A percentile compares a stretch with the other conserved stretches of the same genome.
These are phyloP conservation scores for Alfaro cultratus DNA, from an alignment of 2,797 vertebrate genomes.

Conservation along the genomic window DNA sequence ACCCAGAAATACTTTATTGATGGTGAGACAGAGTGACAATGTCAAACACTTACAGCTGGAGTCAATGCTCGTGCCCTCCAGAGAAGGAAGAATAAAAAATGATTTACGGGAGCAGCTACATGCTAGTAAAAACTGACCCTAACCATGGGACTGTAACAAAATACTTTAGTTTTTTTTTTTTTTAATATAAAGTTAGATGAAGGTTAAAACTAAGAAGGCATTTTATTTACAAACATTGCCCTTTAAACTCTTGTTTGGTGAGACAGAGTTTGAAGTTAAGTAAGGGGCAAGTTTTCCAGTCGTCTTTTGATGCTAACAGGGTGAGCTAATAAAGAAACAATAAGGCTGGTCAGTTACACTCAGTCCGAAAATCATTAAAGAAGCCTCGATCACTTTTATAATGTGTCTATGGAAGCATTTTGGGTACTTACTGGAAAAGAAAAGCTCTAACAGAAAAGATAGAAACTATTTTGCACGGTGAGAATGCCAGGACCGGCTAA, in stretches of 20 bases:
- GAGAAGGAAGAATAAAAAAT: slow-evolving; percentile 14
- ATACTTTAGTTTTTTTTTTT: background rate
- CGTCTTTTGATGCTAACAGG: background rate
- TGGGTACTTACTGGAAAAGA: background rate
- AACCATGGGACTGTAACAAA: too few relatives aligned
- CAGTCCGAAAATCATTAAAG: background rate
- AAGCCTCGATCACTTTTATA: background rate
- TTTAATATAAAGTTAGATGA: background rate
- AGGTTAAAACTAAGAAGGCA: background rate
- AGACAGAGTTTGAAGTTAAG: background rate
- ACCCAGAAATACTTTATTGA: slow-evolving; percentile 26
- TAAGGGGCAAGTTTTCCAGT: background rate
- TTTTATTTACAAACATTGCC: background rate
- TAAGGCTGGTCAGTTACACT: background rate
- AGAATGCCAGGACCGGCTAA: background rate
- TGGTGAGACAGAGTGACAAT: slow-evolving; percentile 28
- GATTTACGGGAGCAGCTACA: background rate
- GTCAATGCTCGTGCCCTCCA: slow-evolving; percentile 8
- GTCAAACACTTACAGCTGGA: slow-evolving; percentile 22
- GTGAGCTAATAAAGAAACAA: background rate
- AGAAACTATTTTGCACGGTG: background rate
- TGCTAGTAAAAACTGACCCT: background rate
- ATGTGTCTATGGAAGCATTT: background rate
- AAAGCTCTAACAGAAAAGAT: background rate
- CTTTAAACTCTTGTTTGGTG: background rate